Base-by-base conservation (phyloP, 35 echinoderm and acorn worm species). In the Strongylocentrotus purpuratus region DNA sequence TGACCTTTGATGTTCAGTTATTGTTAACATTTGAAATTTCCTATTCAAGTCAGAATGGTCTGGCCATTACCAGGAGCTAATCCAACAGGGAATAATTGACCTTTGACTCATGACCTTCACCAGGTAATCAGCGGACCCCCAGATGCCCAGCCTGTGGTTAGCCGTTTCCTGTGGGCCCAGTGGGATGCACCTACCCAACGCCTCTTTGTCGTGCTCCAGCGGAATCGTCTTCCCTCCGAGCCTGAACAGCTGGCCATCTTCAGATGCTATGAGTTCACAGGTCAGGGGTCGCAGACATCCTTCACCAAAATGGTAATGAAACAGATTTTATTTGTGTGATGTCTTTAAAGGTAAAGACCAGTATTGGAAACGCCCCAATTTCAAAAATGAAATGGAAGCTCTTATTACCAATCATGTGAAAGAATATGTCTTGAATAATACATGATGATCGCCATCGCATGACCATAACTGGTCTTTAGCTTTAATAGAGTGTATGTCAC, bases 51-150 rank as follows among this genome's bases (percentile, higher is more conserved):
- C 86, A 32, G 41, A 88, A 88, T 88, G 41, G 11, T 88, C 1
- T 45, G 12, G 86, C 17, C 31, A 32, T 32, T 88, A 15, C 31
- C 5, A 88, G 11, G 31, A 88, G 31, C 12, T 13, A 11, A 86
- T 86, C 4, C 31, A 32, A 9, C 86, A 88, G 86, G 12, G 2
- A 88, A 45, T 45, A 33, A 31, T 46, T 47, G 35, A 55, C 35
- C 35, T 94, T 95, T 95, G 15, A 86, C 55, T 93, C 20, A 3
- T 28, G 65, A 47, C 60, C 47, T 96, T 91, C 41, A 28, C 35
- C 46, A 97, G 96, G 94, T 97, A 14, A 97, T 97, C 87, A 95
- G 94, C 31, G 96, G 90, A 31, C 96, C 94, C 33, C 96, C 96
- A 88, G 95, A 95, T 45, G 95, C 96, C 45, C 85, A 86, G 31